Evolutionary conservation across 2,888 invertebrate species (phyloP).

Genomic region (Cryptophagus acutangulus): DNA sequence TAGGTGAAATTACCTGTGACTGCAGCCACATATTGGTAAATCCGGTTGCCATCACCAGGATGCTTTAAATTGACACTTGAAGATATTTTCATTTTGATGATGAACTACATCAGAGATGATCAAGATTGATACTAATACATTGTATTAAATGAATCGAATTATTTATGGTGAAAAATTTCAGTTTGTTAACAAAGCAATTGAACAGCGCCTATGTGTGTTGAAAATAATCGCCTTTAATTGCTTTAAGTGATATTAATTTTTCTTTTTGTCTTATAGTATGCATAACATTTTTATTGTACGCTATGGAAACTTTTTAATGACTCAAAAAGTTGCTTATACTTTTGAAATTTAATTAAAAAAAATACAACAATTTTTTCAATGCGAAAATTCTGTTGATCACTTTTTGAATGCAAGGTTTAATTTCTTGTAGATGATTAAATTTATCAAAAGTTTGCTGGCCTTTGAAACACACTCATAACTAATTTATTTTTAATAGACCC

Average conservation of each 20-base stretch:
- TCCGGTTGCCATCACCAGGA: slow-evolving; percentile 14
- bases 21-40: slow-evolving; percentile 31
- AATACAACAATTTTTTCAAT: too few relatives aligned
- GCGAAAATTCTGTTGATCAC: too few relatives aligned
- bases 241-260: background rate
- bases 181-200: slow-evolving; percentile 5
- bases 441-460: too few relatives aligned
- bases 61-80: background rate
- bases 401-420: too few relatives aligned
- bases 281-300: too few relatives aligned
- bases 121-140: slow-evolving; percentile 1
- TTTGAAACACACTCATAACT: too few relatives aligned
- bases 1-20: slow-evolving; percentile 23
- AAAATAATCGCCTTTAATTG: background rate
- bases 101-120: background rate
- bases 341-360: too few relatives aligned
- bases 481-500: too few relatives aligned
- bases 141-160: slow-evolving; percentile 3
- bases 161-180: slow-evolving; percentile 3
- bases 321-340: too few relatives aligned
- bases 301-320: too few relatives aligned
- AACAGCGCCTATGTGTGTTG: too few relatives aligned
- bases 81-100: background rate
- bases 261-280: slow-evolving; percentile 1
- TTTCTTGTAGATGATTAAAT: too few relatives aligned